A percentile compares a stretch with the other conserved stretches of the same genome.
Evolutionary conservation across 1,140 invertebrate species (phyloP).

Genomic region (Acromyrmex echinatior): DNA sequence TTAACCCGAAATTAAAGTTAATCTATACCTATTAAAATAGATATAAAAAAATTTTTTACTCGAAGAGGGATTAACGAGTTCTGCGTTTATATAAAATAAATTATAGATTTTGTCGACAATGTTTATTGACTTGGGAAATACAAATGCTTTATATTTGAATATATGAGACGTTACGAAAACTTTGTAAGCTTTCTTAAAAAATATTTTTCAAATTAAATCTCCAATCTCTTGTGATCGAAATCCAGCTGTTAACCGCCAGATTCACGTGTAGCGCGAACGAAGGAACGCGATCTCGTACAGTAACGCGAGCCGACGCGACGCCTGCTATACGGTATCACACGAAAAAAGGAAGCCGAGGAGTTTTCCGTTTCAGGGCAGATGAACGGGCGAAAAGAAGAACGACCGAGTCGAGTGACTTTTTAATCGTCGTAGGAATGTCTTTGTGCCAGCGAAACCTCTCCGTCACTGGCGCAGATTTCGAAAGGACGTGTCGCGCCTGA

Average conservation of each 20-base stretch:
- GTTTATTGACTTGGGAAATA: background rate
- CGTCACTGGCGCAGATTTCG: constrained; percentile 51
- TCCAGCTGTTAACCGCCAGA: constrained; percentile 2
- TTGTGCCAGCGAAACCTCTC: constrained; percentile 67
- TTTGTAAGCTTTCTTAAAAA: no score
- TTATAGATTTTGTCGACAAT: background rate
- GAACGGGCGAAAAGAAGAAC: constrained; percentile 12
- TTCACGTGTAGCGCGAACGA: constrained; percentile 43
- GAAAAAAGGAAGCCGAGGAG: constrained; percentile 49
- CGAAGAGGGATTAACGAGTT: background rate
- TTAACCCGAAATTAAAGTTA: no score
- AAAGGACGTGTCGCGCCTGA: background rate
- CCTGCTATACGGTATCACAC: background rate
- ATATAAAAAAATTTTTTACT: background rate
- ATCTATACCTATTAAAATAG: no score
- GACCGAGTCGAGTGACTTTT: constrained; percentile 72
- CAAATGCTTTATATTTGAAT: background rate
- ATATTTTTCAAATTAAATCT: constrained; percentile 1
- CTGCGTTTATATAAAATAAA: background rate
- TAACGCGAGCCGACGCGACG: constrained; percentile 55
- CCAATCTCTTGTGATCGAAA: background rate
- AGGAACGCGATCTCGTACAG: constrained; percentile 44
- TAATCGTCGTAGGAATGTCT: constrained; percentile 75
- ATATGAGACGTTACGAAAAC: background rate
- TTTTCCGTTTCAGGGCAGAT: constrained; percentile 63